Conservation (phyloP, 2,797 vertebrate species). For the Vespertilio murinus region DNA sequence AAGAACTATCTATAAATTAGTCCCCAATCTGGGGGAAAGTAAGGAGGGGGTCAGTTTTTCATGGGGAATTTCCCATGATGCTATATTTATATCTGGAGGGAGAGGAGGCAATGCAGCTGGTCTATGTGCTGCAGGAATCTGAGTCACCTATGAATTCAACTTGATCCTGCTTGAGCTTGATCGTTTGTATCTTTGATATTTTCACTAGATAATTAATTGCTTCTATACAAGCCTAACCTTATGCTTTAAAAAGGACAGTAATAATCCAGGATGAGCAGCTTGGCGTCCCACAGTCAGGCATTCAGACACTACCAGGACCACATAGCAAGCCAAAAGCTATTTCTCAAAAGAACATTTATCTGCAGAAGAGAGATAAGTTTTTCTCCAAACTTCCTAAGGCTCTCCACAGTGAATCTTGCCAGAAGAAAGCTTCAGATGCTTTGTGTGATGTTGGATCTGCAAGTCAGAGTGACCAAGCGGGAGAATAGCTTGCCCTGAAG, state of each 20-base stretch:
- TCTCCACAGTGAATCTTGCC: background rate
- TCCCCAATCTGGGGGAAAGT: background rate
- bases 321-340: background rate
- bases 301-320: background rate
- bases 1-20: background rate
- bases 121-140: background rate
- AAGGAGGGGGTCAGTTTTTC: background rate
- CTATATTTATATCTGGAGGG: background rate
- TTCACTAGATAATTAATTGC: background rate
- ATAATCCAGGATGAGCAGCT: background rate
- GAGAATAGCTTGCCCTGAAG: background rate
- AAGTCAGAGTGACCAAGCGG: background rate
- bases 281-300: background rate
- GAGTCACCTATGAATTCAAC: background rate
- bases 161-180: background rate
- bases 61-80: background rate
- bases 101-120: background rate
- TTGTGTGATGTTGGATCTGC: background rate
- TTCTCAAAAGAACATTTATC: background rate
- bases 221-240: background rate
- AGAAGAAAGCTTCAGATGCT: background rate
- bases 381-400: background rate
- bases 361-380: slow-evolving; percentile 7
- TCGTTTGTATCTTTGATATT: background rate
- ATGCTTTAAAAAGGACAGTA: background rate